These are phyloP conservation scores for Pelusios castaneus DNA, from an alignment of 2,113 vertebrate species.

Conservation along the genomic window DNA sequence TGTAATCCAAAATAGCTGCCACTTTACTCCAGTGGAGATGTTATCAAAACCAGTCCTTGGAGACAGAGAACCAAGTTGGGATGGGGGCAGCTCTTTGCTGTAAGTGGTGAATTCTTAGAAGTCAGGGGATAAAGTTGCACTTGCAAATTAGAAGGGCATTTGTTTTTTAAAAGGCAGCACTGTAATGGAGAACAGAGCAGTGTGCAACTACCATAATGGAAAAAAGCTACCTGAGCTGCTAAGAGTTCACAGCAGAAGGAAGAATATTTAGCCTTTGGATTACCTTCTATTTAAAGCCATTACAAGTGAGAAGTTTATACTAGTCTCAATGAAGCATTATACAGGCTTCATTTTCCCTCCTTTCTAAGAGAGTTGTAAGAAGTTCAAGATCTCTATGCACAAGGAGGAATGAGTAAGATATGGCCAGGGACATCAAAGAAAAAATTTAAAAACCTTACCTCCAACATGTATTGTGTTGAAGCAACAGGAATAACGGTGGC, in stretches of 20 bases:
- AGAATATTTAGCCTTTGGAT: not conserved
- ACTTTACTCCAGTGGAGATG: not conserved
- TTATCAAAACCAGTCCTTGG: not conserved
- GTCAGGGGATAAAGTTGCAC: rapidly evolving
- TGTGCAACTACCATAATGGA: not conserved
- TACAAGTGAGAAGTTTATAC: not conserved
- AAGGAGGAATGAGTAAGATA: not conserved
- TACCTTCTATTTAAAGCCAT: not conserved
- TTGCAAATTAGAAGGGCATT: not conserved
- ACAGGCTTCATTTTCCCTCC: rapidly evolving
- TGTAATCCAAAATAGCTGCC: not conserved
- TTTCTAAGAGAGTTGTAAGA: not conserved
- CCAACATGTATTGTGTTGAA: conserved; percentile 91
- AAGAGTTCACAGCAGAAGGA: not conserved
- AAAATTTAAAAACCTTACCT: conserved; percentile 76
- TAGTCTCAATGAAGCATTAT: rapidly evolving
- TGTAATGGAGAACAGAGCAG: not conserved
- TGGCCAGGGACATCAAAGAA: not conserved
- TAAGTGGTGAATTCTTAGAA: not conserved
- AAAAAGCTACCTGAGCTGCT: not conserved
- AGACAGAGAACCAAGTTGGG: not conserved
- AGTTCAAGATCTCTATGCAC: not conserved
- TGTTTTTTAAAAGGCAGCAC: not conserved
- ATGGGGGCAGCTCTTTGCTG: rapidly evolving
- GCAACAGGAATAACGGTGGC: conserved; percentile 82